A percentile compares a stretch with the other conserved stretches of the same genome.
phyloP scores from a whole-genome alignment of 2,888 invertebrate species.

The Aporophyla nigra region DNA sequence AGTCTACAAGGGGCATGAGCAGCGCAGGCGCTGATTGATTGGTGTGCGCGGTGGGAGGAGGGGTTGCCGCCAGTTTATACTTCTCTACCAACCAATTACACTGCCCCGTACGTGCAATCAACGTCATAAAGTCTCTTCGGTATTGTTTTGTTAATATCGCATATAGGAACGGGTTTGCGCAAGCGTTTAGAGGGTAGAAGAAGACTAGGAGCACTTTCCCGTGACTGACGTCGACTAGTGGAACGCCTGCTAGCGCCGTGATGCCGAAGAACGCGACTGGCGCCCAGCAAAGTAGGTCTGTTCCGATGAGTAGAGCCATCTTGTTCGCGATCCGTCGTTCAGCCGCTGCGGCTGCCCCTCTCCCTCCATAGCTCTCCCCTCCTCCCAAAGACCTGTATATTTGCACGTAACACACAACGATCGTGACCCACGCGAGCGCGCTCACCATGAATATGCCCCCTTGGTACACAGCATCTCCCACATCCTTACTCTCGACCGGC shows the following conservation, averaged over 20 bases:
- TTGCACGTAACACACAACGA: conserved; percentile 96
- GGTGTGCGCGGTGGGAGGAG: conserved; percentile 86
- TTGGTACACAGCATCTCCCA: conserved; percentile 94
- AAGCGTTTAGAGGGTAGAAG: conserved; percentile 97
- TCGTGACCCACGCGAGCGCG: conserved; percentile 95
- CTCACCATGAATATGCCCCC: conserved; percentile 94
- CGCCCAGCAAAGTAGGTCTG: conserved; percentile 96
- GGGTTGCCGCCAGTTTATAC: conserved; percentile 85
- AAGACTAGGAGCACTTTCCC: conserved; percentile 96
- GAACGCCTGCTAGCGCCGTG: conserved; percentile 95
- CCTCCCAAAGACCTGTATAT: conserved; percentile 95
- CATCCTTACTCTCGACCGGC: conserved; percentile 95
- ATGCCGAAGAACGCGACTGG: conserved; percentile 97
- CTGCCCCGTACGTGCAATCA: conserved; percentile 92
- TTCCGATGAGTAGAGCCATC: conserved; percentile 97
- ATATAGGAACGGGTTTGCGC: conserved; percentile 98
- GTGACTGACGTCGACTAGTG: conserved; percentile 95
- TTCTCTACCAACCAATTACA: conserved; percentile 85
- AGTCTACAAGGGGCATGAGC: conserved; percentile 81
- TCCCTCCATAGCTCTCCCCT: conserved; percentile 92
- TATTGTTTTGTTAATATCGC: conserved; percentile 97
- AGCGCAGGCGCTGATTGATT: conserved; percentile 84
- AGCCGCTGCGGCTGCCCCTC: conserved; percentile 91
- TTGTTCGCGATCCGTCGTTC: conserved; percentile 96
- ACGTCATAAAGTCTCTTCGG: conserved; percentile 93